phyloP scores from a whole-genome alignment of 2,797 vertebrate species.

The Sebastes minor region DNA sequence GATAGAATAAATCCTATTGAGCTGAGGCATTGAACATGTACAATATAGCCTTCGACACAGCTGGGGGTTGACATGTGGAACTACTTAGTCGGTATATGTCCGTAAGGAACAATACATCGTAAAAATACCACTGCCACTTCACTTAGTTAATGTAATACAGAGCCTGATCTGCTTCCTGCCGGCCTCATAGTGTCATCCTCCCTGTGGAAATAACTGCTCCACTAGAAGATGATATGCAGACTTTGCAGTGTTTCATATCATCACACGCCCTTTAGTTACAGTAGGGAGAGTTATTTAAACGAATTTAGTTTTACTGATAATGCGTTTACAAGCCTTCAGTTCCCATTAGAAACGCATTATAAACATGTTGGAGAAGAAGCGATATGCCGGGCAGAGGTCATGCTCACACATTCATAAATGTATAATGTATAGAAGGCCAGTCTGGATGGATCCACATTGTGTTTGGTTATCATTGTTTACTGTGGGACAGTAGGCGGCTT shows the following conservation, averaged over 20 bases:
- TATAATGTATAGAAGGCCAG: not conserved
- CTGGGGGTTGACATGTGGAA: not conserved
- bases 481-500: not conserved
- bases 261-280: not conserved
- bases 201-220: conserved; percentile 1
- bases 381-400: not conserved
- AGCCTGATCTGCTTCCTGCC: conserved; percentile 25
- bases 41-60: not conserved
- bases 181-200: conserved; percentile 7
- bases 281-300: not conserved
- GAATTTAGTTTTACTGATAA: not conserved
- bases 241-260: not conserved
- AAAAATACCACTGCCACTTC: not conserved
- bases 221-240: not conserved
- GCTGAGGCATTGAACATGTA: not conserved
- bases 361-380: not conserved
- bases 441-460: conserved; percentile 61
- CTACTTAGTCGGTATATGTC: not conserved
- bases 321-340: not conserved
- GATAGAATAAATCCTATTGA: not conserved
- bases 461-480: conserved; percentile 8
- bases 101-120: not conserved
- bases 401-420: not conserved
- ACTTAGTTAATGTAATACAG: conserved; percentile 30
- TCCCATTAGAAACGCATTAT: conserved; percentile 1